phyloP scores from a whole-genome alignment of 2,113 vertebrate genomes.

The Pterocles gutturalis region DNA sequence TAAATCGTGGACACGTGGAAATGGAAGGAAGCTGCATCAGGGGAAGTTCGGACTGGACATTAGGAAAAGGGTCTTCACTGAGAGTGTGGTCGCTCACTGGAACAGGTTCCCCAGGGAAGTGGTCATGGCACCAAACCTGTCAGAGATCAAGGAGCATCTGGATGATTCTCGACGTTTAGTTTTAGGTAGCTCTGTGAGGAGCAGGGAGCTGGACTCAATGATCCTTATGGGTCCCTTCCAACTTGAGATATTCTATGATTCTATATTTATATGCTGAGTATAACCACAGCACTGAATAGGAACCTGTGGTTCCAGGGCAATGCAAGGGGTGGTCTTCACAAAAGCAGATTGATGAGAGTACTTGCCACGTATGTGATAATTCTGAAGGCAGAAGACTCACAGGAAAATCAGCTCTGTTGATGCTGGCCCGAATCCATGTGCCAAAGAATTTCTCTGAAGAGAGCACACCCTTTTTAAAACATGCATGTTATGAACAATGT shows the following conservation, averaged over 20 bases:
- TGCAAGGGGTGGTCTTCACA: neutral
- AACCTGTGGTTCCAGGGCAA: neutral
- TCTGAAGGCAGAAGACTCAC: neutral
- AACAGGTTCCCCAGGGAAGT: neutral
- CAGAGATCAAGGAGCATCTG: neutral
- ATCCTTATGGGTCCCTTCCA: neutral
- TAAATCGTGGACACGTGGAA: neutral
- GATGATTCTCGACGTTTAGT: neutral
- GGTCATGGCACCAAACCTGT: neutral
- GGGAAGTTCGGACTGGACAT: neutral
- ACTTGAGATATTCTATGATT: neutral
- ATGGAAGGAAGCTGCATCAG: neutral
- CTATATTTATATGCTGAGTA: neutral
- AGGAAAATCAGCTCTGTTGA: slow-evolving; percentile 20
- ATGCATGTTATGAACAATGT: neutral
- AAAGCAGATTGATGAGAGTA: neutral
- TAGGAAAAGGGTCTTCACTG: neutral
- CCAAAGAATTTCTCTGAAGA: slow-evolving; percentile 11
- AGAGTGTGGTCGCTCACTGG: neutral
- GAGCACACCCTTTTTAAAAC: slow-evolving; percentile 28
- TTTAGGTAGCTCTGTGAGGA: neutral
- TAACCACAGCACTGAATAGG: neutral
- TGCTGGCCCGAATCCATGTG: slow-evolving; percentile 18
- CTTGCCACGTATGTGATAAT: neutral
- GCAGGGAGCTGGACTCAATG: neutral